Evolutionary conservation across 2,888 invertebrate species (phyloP).

Genomic region (Steromphala cineraria): DNA sequence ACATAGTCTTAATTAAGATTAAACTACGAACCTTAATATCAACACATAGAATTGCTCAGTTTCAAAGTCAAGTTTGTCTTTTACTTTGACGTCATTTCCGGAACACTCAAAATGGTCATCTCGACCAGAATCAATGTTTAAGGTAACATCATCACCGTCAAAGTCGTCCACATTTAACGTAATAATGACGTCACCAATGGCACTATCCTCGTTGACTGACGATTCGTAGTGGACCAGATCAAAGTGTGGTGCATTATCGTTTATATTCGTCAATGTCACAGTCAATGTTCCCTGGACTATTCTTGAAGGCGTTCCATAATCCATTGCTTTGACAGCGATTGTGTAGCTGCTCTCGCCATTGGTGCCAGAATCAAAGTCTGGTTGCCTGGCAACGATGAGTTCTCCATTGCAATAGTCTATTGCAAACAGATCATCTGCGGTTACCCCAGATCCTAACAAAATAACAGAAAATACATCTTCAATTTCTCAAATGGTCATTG

Average conservation of each 20-base stretch:
- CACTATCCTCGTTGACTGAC: neutral
- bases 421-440: neutral
- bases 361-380: neutral
- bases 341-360: neutral
- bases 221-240: neutral
- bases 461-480: neutral
- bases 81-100: neutral
- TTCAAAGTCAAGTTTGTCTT: neutral
- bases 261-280: neutral
- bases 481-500: no score
- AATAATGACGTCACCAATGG: neutral
- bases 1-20: no score
- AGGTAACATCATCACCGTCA: neutral
- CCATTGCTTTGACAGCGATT: neutral
- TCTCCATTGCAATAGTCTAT: neutral
- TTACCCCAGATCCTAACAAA: neutral
- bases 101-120: neutral
- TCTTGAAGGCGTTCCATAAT: neutral
- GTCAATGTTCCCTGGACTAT: neutral
- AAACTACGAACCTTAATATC: neutral
- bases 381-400: neutral
- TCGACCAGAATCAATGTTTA: neutral
- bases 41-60: neutral
- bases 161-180: neutral
- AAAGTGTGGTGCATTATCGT: conserved; percentile 7